phyloP scores from a whole-genome alignment of 2,113 vertebrate genomes.

The Brienomyrus longianalis region DNA sequence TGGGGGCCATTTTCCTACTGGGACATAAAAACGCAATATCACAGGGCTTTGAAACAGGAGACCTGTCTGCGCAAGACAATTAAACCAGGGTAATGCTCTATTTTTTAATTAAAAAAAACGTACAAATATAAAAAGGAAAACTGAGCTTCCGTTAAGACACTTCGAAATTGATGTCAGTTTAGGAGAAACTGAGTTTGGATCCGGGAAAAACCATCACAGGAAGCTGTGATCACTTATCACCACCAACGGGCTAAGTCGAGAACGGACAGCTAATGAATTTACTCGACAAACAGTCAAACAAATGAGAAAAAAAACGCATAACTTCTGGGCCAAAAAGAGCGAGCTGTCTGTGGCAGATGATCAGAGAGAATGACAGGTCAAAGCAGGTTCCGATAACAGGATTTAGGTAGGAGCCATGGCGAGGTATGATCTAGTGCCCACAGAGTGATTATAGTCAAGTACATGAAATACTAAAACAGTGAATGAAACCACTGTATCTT shows the following conservation, averaged over 20 bases:
- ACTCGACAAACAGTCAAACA: background rate
- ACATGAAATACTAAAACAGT: background rate
- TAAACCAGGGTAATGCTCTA: background rate
- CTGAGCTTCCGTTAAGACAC: background rate
- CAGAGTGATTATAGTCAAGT: background rate
- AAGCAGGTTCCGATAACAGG: background rate
- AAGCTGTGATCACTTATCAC: background rate
- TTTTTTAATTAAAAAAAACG: background rate
- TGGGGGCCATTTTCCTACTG: background rate
- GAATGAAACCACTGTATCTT: background rate
- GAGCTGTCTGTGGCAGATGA: background rate
- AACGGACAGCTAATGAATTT: background rate
- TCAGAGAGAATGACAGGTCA: background rate
- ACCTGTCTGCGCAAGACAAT: background rate
- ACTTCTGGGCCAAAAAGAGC: background rate
- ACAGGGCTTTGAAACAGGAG: background rate
- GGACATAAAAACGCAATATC: background rate
- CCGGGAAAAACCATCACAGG: background rate
- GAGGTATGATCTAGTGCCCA: background rate
- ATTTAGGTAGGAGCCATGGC: background rate
- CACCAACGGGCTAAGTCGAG: background rate
- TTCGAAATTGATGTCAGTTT: background rate
- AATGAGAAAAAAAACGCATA: background rate
- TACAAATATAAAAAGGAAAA: background rate
- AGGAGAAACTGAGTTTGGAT: background rate